Percentiles rank a stretch among this genome's conserved stretches.
These are phyloP conservation scores for Eretmocerus hayati DNA, from an alignment of 2,888 invertebrate species.

Conservation along the genomic window DNA sequence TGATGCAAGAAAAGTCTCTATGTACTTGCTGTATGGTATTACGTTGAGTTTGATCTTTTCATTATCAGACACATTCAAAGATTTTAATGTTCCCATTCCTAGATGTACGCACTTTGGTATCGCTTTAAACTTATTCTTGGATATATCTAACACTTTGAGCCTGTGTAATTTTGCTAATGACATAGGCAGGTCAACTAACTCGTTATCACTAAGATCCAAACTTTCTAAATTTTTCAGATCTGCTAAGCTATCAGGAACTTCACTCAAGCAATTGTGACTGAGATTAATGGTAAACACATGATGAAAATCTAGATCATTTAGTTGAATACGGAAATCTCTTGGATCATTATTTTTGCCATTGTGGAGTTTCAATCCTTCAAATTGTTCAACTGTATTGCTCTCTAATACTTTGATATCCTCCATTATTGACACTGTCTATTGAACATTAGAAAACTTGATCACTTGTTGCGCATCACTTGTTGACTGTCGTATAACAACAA, in stretches of 20 bases:
- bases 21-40: constrained; percentile 15
- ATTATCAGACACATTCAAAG: constrained; percentile 18
- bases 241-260: constrained; percentile 15
- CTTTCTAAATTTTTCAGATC: constrained; percentile 15
- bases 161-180: constrained; percentile 10
- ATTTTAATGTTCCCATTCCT: constrained; percentile 14
- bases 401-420: too few species aligned
- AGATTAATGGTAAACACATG: constrained; percentile 15
- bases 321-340: too few species aligned
- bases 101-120: constrained; percentile 15
- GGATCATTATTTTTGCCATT: too few species aligned
- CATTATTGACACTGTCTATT: too few species aligned
- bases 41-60: constrained; percentile 7
- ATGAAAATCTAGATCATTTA: too few species aligned
- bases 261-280: constrained; percentile 10
- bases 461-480: too few species aligned
- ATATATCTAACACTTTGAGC: constrained; percentile 14
- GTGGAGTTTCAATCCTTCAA: too few species aligned
- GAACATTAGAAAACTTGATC: too few species aligned
- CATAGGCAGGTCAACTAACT: constrained; percentile 10
- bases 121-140: constrained; percentile 11
- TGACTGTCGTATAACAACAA: too few species aligned
- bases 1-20: constrained; percentile 18
- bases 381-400: too few species aligned
- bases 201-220: constrained; percentile 13